phyloP scores from a whole-genome alignment of 1,140 invertebrate species.

The Oryctes rhinoceros region DNA sequence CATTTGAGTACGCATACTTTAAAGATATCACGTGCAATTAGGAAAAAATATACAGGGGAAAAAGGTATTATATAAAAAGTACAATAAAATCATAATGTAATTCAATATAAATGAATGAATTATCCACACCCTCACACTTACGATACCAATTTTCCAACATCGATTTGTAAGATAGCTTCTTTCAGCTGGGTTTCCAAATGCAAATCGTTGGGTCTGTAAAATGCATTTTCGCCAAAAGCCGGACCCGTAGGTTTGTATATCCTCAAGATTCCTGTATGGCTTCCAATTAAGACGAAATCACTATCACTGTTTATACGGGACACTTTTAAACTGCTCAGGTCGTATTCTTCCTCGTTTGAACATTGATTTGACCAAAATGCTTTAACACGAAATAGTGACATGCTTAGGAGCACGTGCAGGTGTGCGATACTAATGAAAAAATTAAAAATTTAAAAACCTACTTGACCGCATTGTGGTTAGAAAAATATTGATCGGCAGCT shows the following conservation, averaged over 20 bases:
- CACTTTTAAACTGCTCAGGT: slow-evolving; percentile 68
- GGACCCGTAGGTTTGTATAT: slow-evolving; percentile 69
- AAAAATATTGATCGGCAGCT: slow-evolving; percentile 40
- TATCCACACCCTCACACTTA: slow-evolving; percentile 62
- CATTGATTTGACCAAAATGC: slow-evolving; percentile 78
- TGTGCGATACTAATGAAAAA: not conserved
- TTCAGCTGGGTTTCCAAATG: slow-evolving; percentile 74
- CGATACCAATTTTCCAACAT: slow-evolving; percentile 77
- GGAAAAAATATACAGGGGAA: no score
- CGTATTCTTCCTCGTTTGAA: slow-evolving; percentile 71
- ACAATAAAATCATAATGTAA: no score
- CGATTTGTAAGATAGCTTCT: slow-evolving; percentile 76
- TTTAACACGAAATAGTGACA: slow-evolving; percentile 83
- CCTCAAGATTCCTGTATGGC: slow-evolving; percentile 74
- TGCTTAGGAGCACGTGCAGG: slow-evolving; percentile 55
- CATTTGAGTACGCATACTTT: no score
- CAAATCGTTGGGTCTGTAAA: slow-evolving; percentile 72
- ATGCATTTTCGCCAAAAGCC: slow-evolving; percentile 62
- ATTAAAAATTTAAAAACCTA: slow-evolving; percentile 15
- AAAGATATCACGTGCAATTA: no score
- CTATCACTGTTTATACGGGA: slow-evolving; percentile 71
- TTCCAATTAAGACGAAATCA: slow-evolving; percentile 75
- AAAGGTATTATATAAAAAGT: no score
- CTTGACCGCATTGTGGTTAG: slow-evolving; percentile 35
- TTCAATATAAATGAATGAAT: no score